Percentiles rank a stretch among this genome's conserved stretches.
phyloP scores from a whole-genome alignment of 2,113 vertebrate species.

The Otis tarda region DNA sequence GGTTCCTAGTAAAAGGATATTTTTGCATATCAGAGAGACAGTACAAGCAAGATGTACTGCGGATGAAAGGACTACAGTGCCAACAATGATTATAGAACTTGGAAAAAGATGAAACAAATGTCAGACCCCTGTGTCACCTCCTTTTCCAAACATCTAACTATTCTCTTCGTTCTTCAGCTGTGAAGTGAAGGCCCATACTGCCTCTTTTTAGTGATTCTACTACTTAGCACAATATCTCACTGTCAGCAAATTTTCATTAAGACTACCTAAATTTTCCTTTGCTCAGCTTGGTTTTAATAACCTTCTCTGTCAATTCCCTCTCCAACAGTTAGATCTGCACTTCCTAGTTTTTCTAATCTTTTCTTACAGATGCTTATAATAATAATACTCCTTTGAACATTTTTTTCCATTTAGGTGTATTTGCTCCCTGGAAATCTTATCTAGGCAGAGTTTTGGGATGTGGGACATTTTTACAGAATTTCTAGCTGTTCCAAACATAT shows the following conservation, averaged over 20 bases:
- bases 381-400: background rate
- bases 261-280: background rate
- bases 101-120: background rate
- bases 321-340: background rate
- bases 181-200: background rate
- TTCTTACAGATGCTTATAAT: background rate
- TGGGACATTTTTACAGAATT: background rate
- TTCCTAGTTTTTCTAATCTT: background rate
- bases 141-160: background rate
- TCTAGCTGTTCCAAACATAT: background rate
- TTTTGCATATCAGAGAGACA: background rate
- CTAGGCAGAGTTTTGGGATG: background rate
- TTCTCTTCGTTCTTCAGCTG: background rate
- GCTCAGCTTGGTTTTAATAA: constrained; percentile 1
- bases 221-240: background rate
- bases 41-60: background rate
- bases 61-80: background rate
- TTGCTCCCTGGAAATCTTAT: background rate
- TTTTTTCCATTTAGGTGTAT: background rate
- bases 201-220: background rate
- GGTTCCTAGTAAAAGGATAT: background rate
- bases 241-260: background rate
- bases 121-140: background rate
- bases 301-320: background rate
- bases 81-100: background rate